Evolutionary conservation across 2,113 vertebrate species (phyloP).

Genomic region (Myrmecophaga tridactyla): DNA sequence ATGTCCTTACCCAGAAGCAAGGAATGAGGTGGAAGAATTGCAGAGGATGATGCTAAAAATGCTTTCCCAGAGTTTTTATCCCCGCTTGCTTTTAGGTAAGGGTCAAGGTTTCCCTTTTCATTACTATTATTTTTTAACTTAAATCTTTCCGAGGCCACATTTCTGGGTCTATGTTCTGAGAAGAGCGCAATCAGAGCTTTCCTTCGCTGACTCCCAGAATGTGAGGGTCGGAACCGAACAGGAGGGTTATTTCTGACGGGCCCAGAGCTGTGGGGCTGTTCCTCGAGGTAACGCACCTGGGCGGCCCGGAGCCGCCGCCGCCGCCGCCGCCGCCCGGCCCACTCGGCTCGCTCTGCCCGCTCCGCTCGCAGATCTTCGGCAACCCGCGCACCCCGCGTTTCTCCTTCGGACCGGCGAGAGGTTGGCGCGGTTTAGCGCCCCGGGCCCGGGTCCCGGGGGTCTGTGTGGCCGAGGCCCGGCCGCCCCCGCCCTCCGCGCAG

Average conservation of each 20-base stretch:
- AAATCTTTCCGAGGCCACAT: neutral
- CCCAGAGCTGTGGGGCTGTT: neutral
- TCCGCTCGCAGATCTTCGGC: slow-evolving; percentile 73
- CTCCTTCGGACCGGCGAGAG: slow-evolving; percentile 55
- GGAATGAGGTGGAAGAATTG: neutral
- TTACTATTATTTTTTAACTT: neutral
- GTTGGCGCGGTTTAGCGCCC: neutral
- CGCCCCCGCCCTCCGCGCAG: rapidly evolving
- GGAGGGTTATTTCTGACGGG: neutral
- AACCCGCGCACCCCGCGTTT: slow-evolving; percentile 4
- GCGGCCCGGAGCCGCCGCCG: rapidly evolving
- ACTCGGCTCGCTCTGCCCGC: slow-evolving; percentile 4
- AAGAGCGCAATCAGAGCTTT: neutral
- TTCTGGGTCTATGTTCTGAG: neutral
- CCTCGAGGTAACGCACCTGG: slow-evolving; percentile 70
- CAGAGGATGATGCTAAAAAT: neutral
- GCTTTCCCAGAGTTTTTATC: neutral
- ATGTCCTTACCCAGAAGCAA: neutral
- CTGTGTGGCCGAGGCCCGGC: neutral
- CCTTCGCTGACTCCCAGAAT: neutral
- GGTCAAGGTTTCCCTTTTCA: neutral
- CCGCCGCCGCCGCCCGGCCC: too few species aligned
- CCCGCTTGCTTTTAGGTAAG: neutral
- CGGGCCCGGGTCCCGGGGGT: neutral
- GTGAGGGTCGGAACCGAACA: neutral